A percentile compares a stretch with the other conserved stretches of the same genome.
Conservation (phyloP, 92 coral and sea anemone genomes). For the Plumapathes pennacea region DNA sequence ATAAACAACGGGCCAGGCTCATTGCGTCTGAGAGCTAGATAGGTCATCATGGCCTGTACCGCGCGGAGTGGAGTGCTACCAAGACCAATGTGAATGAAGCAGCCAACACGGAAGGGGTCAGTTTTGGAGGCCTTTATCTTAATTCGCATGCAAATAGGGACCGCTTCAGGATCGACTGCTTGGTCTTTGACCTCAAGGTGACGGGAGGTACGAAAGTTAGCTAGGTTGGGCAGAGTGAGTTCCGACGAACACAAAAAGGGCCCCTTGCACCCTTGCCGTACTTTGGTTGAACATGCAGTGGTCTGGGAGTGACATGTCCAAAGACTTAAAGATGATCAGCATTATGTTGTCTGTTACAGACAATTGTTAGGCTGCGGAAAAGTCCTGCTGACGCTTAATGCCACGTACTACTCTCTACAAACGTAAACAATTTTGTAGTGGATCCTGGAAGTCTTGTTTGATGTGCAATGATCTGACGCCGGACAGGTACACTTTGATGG, state of each 20-base stretch:
- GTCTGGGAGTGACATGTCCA: constrained; percentile 1
- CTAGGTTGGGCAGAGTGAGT: constrained; percentile 19
- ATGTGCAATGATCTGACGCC: constrained; percentile 42
- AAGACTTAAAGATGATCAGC: neutral
- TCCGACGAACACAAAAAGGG: constrained; percentile 41
- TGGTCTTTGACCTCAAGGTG: constrained; percentile 21
- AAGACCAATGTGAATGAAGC: constrained; percentile 1
- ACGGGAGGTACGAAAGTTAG: constrained; percentile 17
- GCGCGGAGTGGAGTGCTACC: constrained; percentile 12
- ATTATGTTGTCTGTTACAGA: constrained; percentile 15
- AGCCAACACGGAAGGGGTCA: constrained; percentile 24
- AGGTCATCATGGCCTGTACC: constrained; percentile 8
- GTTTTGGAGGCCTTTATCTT: constrained; percentile 33
- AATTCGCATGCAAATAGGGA: constrained; percentile 10
- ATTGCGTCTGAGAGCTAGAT: constrained; percentile 1
- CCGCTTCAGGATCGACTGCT: constrained; percentile 9
- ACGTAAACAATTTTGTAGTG: constrained; percentile 6
- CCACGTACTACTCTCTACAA: constrained; percentile 29
- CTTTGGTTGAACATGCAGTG: constrained; percentile 40
- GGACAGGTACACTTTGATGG: constrained; percentile 47
- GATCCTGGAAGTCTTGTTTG: constrained; percentile 25
- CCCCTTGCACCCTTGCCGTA: constrained; percentile 33
- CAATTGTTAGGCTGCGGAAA: constrained; percentile 12
- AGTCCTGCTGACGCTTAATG: constrained; percentile 24
- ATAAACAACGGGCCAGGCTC: constrained; percentile 18